A percentile compares a stretch with the other conserved stretches of the same genome.
Evolutionary conservation across 2,888 invertebrate genomes (phyloP).

Genomic region (Brachynemurus nebulosus): DNA sequence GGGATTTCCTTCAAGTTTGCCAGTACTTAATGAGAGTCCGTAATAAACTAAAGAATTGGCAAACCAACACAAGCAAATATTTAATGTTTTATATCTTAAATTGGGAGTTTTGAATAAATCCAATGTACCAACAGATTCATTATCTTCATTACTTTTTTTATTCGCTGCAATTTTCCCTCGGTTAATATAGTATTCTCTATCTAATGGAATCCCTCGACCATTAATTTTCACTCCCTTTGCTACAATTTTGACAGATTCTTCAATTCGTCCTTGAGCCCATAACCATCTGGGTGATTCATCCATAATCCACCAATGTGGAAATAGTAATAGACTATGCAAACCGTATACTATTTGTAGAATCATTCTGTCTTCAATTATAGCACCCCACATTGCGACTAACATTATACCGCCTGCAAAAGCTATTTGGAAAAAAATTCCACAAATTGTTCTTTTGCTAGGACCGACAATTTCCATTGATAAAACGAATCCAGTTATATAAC

Average conservation of each 20-base stretch:
- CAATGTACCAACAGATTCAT: slow-evolving; percentile 40
- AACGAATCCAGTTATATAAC: slow-evolving; percentile 46
- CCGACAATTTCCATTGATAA: slow-evolving; percentile 75
- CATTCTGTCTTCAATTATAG: slow-evolving; percentile 55
- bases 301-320: slow-evolving; percentile 77
- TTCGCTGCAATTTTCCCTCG: slow-evolving; percentile 25
- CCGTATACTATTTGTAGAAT: slow-evolving; percentile 68
- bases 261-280: slow-evolving; percentile 65
- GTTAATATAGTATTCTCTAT: slow-evolving; percentile 51
- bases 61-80: slow-evolving; percentile 74
- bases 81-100: slow-evolving; percentile 61
- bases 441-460: slow-evolving; percentile 59
- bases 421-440: slow-evolving; percentile 67
- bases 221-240: slow-evolving; percentile 64
- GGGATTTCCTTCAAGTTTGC: slow-evolving; percentile 69
- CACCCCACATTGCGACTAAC: slow-evolving; percentile 73
- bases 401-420: slow-evolving; percentile 70
- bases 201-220: slow-evolving; percentile 43
- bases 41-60: slow-evolving; percentile 81
- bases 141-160: slow-evolving; percentile 26
- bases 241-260: slow-evolving; percentile 61
- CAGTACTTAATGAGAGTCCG: slow-evolving; percentile 67
- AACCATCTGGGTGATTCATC: slow-evolving; percentile 83
- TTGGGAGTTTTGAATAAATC: slow-evolving; percentile 74
- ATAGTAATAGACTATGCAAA: slow-evolving; percentile 53